Evolutionary conservation across 2,888 invertebrate genomes (phyloP).

Genomic region (Dysmachus trigonus): DNA sequence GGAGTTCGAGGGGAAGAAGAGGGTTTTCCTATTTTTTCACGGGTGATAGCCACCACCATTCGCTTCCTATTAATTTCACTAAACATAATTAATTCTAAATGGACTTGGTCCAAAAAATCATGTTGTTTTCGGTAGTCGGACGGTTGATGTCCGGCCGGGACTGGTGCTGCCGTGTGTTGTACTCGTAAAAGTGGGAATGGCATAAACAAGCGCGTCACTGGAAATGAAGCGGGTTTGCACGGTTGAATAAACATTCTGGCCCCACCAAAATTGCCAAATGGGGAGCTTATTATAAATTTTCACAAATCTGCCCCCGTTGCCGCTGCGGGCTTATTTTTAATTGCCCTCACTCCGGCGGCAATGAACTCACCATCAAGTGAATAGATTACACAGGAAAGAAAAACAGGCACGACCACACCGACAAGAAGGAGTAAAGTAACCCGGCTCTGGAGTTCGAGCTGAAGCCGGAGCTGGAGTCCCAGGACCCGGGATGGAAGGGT

Average conservation of each 20-base stretch:
- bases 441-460: background rate
- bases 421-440: no score
- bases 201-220: conserved; percentile 25
- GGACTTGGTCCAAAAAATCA: conserved; percentile 15
- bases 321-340: conserved; percentile 45
- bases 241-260: conserved; percentile 23
- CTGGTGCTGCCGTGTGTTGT: no score
- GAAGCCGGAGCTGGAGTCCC: background rate
- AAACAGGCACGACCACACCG: conserved; percentile 8
- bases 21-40: background rate
- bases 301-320: conserved; percentile 45
- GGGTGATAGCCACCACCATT: background rate
- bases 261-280: conserved; percentile 27
- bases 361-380: conserved; percentile 24
- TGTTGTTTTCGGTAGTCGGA: background rate
- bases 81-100: conserved; percentile 35
- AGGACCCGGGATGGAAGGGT: background rate
- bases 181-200: background rate
- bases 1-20: background rate
- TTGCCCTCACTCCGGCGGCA: conserved; percentile 16
- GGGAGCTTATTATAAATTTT: conserved; percentile 47
- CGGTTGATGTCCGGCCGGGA: background rate
- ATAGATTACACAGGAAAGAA: conserved; percentile 31
- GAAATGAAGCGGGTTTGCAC: background rate
- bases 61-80: conserved; percentile 19